Evolutionary conservation across 2,797 vertebrate species (phyloP).

Genomic region (Lacerta agilis): DNA sequence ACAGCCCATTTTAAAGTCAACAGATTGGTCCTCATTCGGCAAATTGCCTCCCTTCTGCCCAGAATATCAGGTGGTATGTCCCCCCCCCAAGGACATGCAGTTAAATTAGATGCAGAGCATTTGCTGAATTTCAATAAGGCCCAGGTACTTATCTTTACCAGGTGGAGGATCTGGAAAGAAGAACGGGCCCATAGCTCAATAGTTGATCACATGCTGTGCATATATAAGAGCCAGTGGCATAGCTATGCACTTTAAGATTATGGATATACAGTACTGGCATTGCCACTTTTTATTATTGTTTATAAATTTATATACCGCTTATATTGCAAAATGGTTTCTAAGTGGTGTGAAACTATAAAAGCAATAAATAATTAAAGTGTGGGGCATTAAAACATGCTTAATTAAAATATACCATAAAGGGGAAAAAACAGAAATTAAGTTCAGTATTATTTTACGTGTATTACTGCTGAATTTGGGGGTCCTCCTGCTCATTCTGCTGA

Average conservation of each 20-base stretch:
- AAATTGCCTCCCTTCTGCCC: not conserved
- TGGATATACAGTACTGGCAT: not conserved
- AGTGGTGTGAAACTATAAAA: too few species aligned
- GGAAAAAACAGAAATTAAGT: too few species aligned
- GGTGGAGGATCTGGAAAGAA: not conserved
- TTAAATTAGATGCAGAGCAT: not conserved
- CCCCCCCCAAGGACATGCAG: not conserved
- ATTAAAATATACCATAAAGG: too few species aligned
- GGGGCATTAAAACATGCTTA: too few species aligned
- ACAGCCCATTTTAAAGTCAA: conserved; percentile 17
- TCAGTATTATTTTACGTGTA: too few species aligned
- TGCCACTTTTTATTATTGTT: too few species aligned
- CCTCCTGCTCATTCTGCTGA: not conserved
- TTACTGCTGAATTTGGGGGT: not conserved
- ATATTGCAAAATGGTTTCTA: too few species aligned
- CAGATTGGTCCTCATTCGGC: conserved; percentile 3
- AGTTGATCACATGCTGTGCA: not conserved
- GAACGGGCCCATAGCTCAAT: not conserved
- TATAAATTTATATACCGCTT: too few species aligned
- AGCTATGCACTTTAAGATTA: not conserved
- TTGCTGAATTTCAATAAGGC: conserved; percentile 14
- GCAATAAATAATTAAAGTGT: too few species aligned
- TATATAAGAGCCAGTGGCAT: not conserved
- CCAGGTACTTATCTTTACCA: not conserved
- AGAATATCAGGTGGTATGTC: not conserved